phyloP scores from a whole-genome alignment of 1,140 invertebrate genomes.

The Teleopsis dalmanni region DNA sequence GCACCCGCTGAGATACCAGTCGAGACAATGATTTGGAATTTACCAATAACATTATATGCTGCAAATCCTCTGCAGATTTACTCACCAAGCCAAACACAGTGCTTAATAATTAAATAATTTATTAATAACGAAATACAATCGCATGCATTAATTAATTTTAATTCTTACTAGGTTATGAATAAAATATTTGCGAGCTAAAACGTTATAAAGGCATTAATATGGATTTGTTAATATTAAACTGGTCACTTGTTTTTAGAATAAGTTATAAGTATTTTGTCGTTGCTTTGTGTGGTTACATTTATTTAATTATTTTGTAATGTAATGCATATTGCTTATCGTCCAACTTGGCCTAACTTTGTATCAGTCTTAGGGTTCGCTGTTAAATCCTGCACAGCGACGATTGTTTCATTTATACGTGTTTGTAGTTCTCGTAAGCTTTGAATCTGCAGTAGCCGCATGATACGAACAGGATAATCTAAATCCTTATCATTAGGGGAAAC shows the following conservation, averaged over 20 bases:
- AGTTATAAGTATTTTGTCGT: constrained; percentile 8
- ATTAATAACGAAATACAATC: background rate
- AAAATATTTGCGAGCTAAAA: background rate
- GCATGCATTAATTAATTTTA: too few relatives aligned
- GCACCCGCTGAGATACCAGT: constrained; percentile 79
- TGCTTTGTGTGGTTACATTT: too few relatives aligned
- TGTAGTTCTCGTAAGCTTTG: constrained; percentile 85
- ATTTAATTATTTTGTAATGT: too few relatives aligned
- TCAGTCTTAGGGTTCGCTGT: constrained; percentile 97
- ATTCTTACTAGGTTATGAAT: too few relatives aligned
- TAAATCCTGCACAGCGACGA: constrained; percentile 84
- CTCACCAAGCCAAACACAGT: constrained; percentile 32
- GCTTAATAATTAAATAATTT: constrained; percentile 27
- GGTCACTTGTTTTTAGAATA: background rate
- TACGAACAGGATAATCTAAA: constrained; percentile 69
- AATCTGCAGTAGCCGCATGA: constrained; percentile 82
- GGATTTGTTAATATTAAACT: background rate
- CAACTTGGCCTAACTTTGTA: constrained; percentile 88
- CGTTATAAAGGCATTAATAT: background rate
- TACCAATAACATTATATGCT: constrained; percentile 87
- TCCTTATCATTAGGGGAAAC: constrained; percentile 53
- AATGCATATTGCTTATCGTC: constrained; percentile 41
- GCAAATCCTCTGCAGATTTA: constrained; percentile 74
- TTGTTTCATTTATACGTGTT: constrained; percentile 88
- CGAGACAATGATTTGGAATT: constrained; percentile 97